phyloP scores from a whole-genome alignment of 2,888 invertebrate species.

The Drosophila mimetica region DNA sequence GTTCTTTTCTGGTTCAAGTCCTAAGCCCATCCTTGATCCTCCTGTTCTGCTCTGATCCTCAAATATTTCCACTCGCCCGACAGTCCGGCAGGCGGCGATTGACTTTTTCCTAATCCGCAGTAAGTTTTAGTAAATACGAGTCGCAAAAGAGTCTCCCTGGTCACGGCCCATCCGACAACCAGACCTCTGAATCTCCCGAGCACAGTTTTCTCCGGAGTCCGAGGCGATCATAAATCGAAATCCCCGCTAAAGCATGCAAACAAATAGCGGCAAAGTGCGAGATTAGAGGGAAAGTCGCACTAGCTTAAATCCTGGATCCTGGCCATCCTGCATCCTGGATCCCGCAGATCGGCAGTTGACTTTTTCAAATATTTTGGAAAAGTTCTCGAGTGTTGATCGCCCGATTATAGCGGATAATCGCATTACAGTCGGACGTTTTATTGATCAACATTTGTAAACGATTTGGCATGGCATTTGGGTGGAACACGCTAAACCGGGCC shows the following conservation, averaged over 20 bases:
- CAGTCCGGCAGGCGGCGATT: constrained; percentile 48
- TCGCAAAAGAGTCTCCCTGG: constrained; percentile 1
- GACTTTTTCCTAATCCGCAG: constrained; percentile 70
- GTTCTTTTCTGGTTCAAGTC: not conserved
- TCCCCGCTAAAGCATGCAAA: constrained; percentile 78
- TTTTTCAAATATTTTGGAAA: constrained; percentile 81
- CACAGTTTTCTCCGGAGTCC: constrained; percentile 33
- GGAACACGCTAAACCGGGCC: constrained; percentile 37
- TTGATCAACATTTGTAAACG: constrained; percentile 84
- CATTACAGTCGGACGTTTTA: constrained; percentile 74
- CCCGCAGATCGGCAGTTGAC: constrained; percentile 63
- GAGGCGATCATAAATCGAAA: constrained; percentile 64
- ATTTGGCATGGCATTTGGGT: constrained; percentile 55
- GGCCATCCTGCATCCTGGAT: constrained; percentile 21
- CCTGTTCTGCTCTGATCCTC: constrained; percentile 21
- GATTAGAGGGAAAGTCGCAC: constrained; percentile 67
- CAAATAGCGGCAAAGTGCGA: constrained; percentile 66
- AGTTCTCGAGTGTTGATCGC: constrained; percentile 68
- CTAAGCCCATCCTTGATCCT: constrained; percentile 12
- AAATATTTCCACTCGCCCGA: constrained; percentile 36
- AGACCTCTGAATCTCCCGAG: constrained; percentile 2
- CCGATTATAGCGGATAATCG: constrained; percentile 83
- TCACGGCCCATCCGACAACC: constrained; percentile 1
- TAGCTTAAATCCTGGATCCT: constrained; percentile 48
- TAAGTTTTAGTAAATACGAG: constrained; percentile 69